Conservation (phyloP, 2,888 invertebrate species). For the Agriopis aurantiaria region DNA sequence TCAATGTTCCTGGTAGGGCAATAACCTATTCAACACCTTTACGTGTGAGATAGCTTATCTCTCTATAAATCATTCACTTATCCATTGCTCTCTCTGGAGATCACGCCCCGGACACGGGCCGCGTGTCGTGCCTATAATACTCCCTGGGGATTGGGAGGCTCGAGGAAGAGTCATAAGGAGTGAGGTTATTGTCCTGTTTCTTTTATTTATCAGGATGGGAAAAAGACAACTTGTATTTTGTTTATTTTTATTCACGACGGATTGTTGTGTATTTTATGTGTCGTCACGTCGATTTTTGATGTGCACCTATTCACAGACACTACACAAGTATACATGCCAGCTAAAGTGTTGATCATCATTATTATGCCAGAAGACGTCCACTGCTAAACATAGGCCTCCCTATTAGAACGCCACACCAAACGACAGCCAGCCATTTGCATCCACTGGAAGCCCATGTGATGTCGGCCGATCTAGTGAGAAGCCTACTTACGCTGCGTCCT, state of each 20-base stretch:
- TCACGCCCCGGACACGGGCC: slow-evolving; percentile 8
- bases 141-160: slow-evolving; percentile 1
- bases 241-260: background rate
- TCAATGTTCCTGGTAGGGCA: background rate
- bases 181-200: background rate
- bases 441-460: background rate
- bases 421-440: too few species aligned
- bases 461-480: too few species aligned
- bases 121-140: slow-evolving; percentile 5
- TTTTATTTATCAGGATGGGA: too few species aligned
- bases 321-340: too few species aligned
- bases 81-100: background rate
- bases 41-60: background rate
- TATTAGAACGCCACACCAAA: too few species aligned
- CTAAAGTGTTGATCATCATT: background rate
- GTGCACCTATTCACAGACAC: too few species aligned
- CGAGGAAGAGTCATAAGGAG: background rate
- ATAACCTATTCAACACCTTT: background rate
- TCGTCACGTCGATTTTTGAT: too few species aligned
- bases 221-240: background rate
- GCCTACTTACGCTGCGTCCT: too few species aligned
- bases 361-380: too few species aligned
- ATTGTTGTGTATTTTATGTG: too few species aligned
- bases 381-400: too few species aligned
- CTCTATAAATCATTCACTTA: slow-evolving; percentile 15